Percentiles rank a stretch among this genome's conserved stretches.
Conservation (phyloP, 2,113 vertebrate genomes). For the Solea solea region DNA sequence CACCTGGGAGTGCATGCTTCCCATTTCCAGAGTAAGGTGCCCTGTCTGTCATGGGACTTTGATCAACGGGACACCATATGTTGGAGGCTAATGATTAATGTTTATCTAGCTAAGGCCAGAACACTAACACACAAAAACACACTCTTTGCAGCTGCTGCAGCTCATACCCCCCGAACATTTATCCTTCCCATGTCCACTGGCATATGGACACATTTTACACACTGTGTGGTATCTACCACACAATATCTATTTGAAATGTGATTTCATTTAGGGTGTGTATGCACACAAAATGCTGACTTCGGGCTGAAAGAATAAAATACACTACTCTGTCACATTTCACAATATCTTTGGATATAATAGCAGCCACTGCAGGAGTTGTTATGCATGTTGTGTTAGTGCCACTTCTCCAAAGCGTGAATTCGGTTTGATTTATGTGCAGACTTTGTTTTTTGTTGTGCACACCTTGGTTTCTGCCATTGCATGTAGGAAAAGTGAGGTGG, state of each 20-base stretch:
- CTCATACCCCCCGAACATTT: neutral
- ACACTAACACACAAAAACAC: constrained; percentile 14
- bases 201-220: neutral
- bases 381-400: constrained; percentile 6
- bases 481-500: constrained; percentile 1
- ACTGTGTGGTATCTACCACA: constrained; percentile 8
- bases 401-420: too few relatives aligned
- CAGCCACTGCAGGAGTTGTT: constrained; percentile 18
- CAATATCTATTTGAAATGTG: constrained; percentile 19
- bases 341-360: constrained; percentile 33
- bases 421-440: too few relatives aligned
- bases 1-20: constrained; percentile 22
- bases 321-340: constrained; percentile 1
- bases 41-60: constrained; percentile 40
- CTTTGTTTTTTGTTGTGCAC: too few relatives aligned
- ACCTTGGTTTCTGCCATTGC: neutral
- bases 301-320: constrained; percentile 11
- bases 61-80: constrained; percentile 68
- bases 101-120: constrained; percentile 44
- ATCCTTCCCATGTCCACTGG: constrained; percentile 7
- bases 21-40: constrained; percentile 13
- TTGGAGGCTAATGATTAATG: constrained; percentile 65
- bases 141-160: constrained; percentile 7
- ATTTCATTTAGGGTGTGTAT: constrained; percentile 28
- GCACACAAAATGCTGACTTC: constrained; percentile 13